These are phyloP conservation scores for Syngnathus rostellatus DNA, from an alignment of 2,797 vertebrate genomes.

Conservation along the genomic window DNA sequence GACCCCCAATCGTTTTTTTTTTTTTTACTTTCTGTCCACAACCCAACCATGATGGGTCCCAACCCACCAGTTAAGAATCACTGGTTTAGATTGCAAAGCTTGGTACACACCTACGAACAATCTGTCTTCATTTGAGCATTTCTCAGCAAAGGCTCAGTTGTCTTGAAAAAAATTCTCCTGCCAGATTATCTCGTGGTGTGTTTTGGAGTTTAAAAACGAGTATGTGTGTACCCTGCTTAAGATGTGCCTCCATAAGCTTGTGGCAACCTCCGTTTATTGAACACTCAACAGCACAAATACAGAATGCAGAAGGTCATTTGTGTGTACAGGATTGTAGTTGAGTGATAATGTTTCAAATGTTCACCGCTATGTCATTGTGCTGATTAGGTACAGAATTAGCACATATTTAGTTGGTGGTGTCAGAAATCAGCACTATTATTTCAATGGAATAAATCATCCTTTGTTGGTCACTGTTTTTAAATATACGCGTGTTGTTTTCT, in stretches of 20 bases:
- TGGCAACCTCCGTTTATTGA: background rate
- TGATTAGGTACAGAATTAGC: background rate
- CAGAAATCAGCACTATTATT: background rate
- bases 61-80: background rate
- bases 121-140: background rate
- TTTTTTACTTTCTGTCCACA: background rate
- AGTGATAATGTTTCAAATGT: background rate
- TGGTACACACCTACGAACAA: background rate
- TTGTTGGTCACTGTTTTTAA: background rate
- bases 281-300: background rate
- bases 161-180: background rate
- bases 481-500: background rate
- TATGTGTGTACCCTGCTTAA: background rate
- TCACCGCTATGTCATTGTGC: background rate
- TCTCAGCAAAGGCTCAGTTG: background rate
- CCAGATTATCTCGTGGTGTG: background rate
- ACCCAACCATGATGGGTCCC: background rate
- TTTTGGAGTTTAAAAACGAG: background rate
- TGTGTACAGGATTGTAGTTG: background rate
- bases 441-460: background rate
- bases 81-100: background rate
- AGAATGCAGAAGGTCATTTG: background rate
- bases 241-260: background rate
- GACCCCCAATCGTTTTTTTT: background rate
- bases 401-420: background rate